phyloP scores from a whole-genome alignment of 1,140 invertebrate genomes.

The Chionoecetes opilio region DNA sequence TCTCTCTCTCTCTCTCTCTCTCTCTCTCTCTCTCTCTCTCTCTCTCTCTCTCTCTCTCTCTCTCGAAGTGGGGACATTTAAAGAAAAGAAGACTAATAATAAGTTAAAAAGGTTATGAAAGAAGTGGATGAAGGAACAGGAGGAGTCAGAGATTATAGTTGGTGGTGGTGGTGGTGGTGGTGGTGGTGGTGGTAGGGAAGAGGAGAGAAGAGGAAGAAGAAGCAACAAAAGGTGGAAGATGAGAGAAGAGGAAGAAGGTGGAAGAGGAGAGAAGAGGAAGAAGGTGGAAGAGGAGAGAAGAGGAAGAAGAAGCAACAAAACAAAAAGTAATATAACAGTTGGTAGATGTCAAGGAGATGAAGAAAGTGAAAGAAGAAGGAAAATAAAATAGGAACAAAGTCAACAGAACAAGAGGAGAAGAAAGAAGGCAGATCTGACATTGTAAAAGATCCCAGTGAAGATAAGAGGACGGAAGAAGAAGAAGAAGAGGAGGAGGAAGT shows the following conservation, averaged over 20 bases:
- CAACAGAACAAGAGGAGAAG: too few species aligned
- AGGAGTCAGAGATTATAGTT: neutral
- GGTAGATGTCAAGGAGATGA: too few species aligned
- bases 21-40: slow-evolving; percentile 8
- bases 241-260: neutral
- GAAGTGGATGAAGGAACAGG: neutral
- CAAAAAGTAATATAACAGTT: too few species aligned
- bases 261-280: neutral
- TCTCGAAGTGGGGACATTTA: neutral
- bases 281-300: neutral
- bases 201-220: neutral
- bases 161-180: neutral
- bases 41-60: neutral
- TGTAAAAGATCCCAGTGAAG: too few species aligned
- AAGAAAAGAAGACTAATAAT: neutral
- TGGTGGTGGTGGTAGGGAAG: too few species aligned
- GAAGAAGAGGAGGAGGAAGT: too few species aligned
- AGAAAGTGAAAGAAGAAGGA: too few species aligned
- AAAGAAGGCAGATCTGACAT: too few species aligned
- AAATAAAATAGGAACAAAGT: too few species aligned
- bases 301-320: neutral
- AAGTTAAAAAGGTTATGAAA: neutral
- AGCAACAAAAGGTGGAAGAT: neutral
- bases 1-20: slow-evolving; percentile 8
- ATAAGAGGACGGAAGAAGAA: neutral